Percentiles rank a stretch among this genome's conserved stretches.
Evolutionary conservation across 2,113 vertebrate genomes (phyloP).

Genomic region (Balaeniceps rex): DNA sequence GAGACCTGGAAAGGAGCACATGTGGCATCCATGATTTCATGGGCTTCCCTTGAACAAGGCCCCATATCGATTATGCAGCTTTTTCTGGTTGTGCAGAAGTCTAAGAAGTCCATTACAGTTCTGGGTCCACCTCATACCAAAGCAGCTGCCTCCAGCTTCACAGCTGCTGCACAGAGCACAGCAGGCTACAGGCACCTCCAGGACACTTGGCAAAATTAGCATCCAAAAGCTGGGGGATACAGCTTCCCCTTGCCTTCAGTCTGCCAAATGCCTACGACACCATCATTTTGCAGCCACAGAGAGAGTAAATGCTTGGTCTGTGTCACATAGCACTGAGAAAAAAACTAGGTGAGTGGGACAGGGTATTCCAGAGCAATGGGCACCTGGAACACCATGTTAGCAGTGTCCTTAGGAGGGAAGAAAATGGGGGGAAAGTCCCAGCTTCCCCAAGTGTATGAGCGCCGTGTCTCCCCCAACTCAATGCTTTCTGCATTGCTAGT

Average conservation of each 20-base stretch:
- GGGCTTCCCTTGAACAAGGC: background rate
- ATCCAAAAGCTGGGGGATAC: fast-evolving
- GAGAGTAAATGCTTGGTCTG: background rate
- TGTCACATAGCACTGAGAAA: background rate
- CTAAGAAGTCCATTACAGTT: background rate
- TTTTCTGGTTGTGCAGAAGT: background rate
- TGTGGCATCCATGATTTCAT: background rate
- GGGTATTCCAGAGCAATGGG: background rate
- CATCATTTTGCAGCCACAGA: background rate
- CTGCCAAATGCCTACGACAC: background rate
- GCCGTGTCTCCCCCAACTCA: background rate
- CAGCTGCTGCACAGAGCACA: background rate
- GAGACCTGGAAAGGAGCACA: background rate
- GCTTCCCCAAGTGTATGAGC: background rate
- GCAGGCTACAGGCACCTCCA: background rate
- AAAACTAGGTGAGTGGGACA: background rate
- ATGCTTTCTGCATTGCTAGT: background rate
- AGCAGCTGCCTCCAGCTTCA: background rate
- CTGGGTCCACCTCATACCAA: background rate
- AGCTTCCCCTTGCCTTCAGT: background rate
- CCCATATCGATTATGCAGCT: background rate
- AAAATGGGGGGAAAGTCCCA: background rate
- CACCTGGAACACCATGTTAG: background rate
- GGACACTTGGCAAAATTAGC: background rate
- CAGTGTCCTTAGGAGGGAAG: background rate